phyloP scores from a whole-genome alignment of 2,888 invertebrate species.

The Mythimna lalbum region DNA sequence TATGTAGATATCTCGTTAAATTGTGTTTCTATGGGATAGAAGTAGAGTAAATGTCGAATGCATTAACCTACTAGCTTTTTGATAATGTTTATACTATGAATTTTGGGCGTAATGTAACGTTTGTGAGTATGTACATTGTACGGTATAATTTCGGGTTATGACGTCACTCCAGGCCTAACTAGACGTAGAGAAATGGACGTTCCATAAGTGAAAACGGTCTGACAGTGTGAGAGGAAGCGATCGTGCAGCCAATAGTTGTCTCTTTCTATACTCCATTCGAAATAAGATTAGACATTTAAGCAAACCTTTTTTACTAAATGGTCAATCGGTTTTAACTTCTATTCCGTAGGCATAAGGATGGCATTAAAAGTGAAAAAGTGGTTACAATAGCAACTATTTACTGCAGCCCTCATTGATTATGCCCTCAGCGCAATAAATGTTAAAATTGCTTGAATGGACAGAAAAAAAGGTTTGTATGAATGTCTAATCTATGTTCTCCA shows the following conservation, averaged over 20 bases:
- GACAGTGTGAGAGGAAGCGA: background rate
- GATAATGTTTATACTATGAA: slow-evolving; percentile 42
- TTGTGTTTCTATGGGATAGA: slow-evolving; percentile 16
- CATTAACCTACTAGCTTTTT: slow-evolving; percentile 17
- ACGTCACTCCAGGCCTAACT: background rate
- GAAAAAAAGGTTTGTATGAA: background rate
- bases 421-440: too few relatives aligned
- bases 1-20: slow-evolving; percentile 36
- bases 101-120: background rate
- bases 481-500: too few relatives aligned
- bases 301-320: too few relatives aligned
- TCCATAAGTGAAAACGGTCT: background rate
- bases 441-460: too few relatives aligned
- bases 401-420: too few relatives aligned
- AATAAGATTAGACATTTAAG: too few relatives aligned
- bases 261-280: background rate
- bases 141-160: background rate
- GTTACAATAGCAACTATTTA: too few relatives aligned
- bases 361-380: too few relatives aligned
- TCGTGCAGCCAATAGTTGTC: background rate
- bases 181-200: background rate
- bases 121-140: slow-evolving; percentile 12
- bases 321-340: too few relatives aligned
- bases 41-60: slow-evolving; percentile 1
- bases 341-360: too few relatives aligned